Conservation (phyloP, 1,140 invertebrate genomes). For the Cyclina sinensis region DNA sequence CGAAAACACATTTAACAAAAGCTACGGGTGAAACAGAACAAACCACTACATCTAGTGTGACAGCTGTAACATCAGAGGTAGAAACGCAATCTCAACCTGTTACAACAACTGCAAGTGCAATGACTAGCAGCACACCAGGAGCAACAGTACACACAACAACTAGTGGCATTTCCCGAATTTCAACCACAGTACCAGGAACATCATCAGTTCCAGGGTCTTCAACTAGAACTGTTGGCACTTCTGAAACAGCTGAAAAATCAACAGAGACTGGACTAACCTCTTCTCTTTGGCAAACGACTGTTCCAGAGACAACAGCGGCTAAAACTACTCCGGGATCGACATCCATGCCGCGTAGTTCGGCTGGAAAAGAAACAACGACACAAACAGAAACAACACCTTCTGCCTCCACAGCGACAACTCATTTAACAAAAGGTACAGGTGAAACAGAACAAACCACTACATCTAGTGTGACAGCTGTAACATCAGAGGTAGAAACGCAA, state of each 20-base stretch:
- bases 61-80: no score
- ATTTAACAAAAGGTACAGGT: neutral
- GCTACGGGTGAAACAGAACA: neutral
- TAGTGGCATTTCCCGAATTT: no score
- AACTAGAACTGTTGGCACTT: no score
- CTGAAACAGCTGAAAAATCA: neutral
- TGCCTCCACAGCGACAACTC: neutral
- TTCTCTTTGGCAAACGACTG: no score
- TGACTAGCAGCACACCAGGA: neutral
- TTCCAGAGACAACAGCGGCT: no score
- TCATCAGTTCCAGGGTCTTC: neutral
- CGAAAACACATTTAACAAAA: no score
- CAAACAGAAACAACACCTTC: neutral
- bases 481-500: neutral
- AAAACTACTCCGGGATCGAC: no score
- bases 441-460: neutral
- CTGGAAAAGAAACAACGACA: no score
- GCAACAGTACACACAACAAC: neutral
- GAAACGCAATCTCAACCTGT: no score
- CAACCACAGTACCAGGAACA: neutral
- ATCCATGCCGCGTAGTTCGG: no score
- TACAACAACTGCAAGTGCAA: no score
- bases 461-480: neutral
- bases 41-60: neutral
- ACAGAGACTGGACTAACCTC: no score